Evolutionary conservation across 2,797 vertebrate species (phyloP).

Genomic region (Takifugu rubripes): DNA sequence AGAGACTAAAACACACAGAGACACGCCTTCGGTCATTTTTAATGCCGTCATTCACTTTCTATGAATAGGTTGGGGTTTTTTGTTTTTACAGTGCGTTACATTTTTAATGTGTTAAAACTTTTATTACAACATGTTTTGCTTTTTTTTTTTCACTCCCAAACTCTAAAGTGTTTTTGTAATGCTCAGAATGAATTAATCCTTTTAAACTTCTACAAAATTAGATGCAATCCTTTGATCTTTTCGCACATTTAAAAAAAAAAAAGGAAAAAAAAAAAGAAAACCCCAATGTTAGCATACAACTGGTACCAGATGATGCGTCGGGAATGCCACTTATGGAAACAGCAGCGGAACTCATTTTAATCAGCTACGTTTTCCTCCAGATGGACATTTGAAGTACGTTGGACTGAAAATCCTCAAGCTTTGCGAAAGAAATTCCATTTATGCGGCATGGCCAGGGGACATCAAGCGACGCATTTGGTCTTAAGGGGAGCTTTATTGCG

Average conservation of each 20-base stretch:
- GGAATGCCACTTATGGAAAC: constrained; percentile 34
- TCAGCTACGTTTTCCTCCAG: constrained; percentile 42
- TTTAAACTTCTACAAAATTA: too few species aligned
- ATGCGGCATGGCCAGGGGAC: constrained; percentile 19
- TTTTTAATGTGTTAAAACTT: too few species aligned
- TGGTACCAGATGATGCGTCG: constrained; percentile 9
- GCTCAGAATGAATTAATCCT: too few species aligned
- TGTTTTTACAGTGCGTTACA: too few species aligned
- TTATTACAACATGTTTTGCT: too few species aligned
- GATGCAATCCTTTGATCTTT: constrained; percentile 20
- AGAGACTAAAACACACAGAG: constrained; percentile 5
- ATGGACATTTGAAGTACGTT: constrained; percentile 50
- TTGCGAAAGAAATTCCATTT: constrained; percentile 30
- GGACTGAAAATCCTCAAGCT: constrained; percentile 34
- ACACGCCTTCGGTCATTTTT: too few species aligned
- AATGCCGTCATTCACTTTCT: too few species aligned
- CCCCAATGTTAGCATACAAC: constrained; percentile 25
- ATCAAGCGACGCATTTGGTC: constrained; percentile 33
- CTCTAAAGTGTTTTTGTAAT: too few species aligned
- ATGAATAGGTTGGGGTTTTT: too few species aligned
- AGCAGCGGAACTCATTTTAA: constrained; percentile 27
- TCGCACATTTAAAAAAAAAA: constrained; percentile 4
- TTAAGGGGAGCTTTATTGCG: constrained; percentile 23
- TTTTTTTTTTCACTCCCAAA: too few species aligned
- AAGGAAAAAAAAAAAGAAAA: constrained; percentile 11